These are phyloP conservation scores for Latrodectus hesperus DNA, from an alignment of 2,888 invertebrate species.

Conservation along the genomic window DNA sequence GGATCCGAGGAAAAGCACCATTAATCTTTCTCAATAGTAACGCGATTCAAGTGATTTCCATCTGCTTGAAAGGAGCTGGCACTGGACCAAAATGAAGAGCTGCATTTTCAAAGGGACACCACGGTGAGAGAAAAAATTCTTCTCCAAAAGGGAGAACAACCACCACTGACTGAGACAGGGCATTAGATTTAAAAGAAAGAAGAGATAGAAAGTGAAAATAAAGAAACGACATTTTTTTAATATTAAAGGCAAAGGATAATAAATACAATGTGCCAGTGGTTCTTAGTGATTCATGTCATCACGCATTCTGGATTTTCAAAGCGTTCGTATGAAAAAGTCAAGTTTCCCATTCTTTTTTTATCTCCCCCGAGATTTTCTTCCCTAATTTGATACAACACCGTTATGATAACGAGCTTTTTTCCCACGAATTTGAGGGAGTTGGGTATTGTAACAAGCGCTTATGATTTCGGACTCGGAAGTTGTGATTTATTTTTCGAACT, in stretches of 20 bases:
- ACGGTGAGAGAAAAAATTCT: constrained; percentile 23
- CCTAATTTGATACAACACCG: constrained; percentile 30
- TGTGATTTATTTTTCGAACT: background rate
- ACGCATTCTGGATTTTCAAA: constrained; percentile 21
- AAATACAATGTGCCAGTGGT: constrained; percentile 36
- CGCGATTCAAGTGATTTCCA: constrained; percentile 54
- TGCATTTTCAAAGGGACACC: constrained; percentile 61
- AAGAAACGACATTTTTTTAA: constrained; percentile 22
- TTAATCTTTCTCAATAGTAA: constrained; percentile 68
- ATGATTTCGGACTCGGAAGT: background rate
- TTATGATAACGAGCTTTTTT: constrained; percentile 22
- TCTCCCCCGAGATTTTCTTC: constrained; percentile 6
- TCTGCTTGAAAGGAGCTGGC: constrained; percentile 65
- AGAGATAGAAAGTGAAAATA: constrained; percentile 8
- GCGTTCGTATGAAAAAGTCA: constrained; percentile 14
- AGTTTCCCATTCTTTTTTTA: background rate
- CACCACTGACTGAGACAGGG: constrained; percentile 37
- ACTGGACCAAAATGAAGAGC: constrained; percentile 55
- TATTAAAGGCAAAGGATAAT: constrained; percentile 50
- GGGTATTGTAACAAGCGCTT: background rate
- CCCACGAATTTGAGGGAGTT: background rate
- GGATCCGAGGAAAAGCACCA: constrained; percentile 61
- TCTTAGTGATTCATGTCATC: constrained; percentile 48
- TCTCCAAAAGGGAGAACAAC: constrained; percentile 12
- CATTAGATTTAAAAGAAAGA: constrained; percentile 52